A percentile compares a stretch with the other conserved stretches of the same genome.
Conservation (phyloP, 1,140 invertebrate species). For the Drosophila sturtevanti region DNA sequence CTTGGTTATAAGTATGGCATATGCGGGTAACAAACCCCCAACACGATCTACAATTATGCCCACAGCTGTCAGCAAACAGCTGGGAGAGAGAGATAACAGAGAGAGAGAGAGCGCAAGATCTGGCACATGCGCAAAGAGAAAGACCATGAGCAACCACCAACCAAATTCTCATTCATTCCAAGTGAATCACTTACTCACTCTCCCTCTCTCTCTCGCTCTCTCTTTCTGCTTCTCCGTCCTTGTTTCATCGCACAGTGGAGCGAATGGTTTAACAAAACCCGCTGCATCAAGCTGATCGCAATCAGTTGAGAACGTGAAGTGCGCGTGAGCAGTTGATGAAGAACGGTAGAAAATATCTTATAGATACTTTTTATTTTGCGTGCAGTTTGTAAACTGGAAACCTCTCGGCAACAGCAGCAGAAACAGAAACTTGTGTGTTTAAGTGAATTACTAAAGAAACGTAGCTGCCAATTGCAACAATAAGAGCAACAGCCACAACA, state of each 20-base stretch:
- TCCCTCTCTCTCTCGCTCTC: background rate
- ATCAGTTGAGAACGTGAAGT: conserved; percentile 72
- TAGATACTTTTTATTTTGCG: conserved; percentile 52
- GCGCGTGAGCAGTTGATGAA: conserved; percentile 47
- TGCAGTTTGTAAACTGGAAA: conserved; percentile 55
- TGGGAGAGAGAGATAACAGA: conserved; percentile 20
- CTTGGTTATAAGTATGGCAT: background rate
- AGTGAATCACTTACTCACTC: background rate
- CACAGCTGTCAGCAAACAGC: conserved; percentile 48
- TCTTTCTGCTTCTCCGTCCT: background rate
- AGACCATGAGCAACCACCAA: background rate
- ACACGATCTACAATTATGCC: conserved; percentile 39
- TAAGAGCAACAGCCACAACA: conserved; percentile 35
- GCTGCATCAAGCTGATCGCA: conserved; percentile 65
- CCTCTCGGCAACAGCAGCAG: conserved; percentile 23
- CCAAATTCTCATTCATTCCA: background rate
- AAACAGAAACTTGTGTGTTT: conserved; percentile 6
- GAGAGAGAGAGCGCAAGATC: background rate
- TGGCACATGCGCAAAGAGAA: conserved; percentile 1
- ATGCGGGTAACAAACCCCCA: conserved; percentile 28
- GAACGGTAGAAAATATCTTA: conserved; percentile 23
- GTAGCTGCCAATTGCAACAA: conserved; percentile 27
- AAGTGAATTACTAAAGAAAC: conserved; percentile 8
- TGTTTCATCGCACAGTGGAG: background rate
- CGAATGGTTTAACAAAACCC: conserved; percentile 75